Evolutionary conservation across 1,140 invertebrate genomes (phyloP).

Genomic region (Coelopa frigida): DNA sequence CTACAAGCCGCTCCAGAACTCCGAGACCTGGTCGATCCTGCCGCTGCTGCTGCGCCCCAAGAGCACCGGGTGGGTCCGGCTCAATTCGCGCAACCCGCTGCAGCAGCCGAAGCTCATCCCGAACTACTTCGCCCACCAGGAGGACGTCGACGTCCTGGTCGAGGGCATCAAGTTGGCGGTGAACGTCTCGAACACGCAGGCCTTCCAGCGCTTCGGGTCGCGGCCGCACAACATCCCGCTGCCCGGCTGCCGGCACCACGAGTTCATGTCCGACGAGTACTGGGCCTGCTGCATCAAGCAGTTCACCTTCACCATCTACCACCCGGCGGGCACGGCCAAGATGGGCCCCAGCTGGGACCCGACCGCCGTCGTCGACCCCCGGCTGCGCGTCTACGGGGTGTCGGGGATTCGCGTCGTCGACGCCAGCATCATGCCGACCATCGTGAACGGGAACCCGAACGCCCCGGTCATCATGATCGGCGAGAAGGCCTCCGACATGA

Average conservation of each 20-base stretch:
- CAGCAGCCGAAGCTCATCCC: conserved; percentile 82
- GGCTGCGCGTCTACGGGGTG: conserved; percentile 66
- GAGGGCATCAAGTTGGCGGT: conserved; percentile 78
- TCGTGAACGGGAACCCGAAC: conserved; percentile 75
- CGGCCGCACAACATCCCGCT: conserved; percentile 68
- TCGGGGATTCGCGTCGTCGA: conserved; percentile 66
- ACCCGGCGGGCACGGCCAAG: conserved; percentile 76
- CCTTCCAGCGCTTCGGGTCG: conserved; percentile 74
- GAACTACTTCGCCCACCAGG: conserved; percentile 77
- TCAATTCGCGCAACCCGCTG: conserved; percentile 71
- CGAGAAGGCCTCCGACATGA: conserved; percentile 73
- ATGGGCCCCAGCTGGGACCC: conserved; percentile 74
- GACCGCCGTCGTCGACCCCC: conserved; percentile 72
- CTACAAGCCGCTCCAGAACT: conserved; percentile 68
- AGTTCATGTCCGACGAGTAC: conserved; percentile 72
- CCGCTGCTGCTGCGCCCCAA: conserved; percentile 72
- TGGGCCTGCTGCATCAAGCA: conserved; percentile 71
- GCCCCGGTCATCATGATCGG: conserved; percentile 64
- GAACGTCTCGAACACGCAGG: conserved; percentile 66
- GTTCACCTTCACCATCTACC: conserved; percentile 80
- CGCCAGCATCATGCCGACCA: conserved; percentile 72
- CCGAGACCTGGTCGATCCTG: conserved; percentile 78
- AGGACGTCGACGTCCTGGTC: conserved; percentile 66
- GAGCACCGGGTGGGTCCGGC: conserved; percentile 72
- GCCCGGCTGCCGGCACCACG: conserved; percentile 66